phyloP scores from a whole-genome alignment of 2,113 vertebrate genomes.

The Hystrix cristata region DNA sequence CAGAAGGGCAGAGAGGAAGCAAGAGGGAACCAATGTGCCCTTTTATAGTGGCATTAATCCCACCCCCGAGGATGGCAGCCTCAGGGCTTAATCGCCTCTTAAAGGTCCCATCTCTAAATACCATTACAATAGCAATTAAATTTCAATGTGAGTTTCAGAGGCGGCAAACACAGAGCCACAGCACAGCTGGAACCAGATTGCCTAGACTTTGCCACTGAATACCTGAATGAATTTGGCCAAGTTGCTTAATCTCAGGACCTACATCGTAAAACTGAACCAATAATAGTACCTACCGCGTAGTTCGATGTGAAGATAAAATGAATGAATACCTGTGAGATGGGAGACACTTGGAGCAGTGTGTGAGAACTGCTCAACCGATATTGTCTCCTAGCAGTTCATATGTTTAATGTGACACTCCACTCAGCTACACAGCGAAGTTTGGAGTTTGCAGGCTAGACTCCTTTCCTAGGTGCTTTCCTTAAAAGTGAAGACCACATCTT shows the following conservation, averaged over 20 bases:
- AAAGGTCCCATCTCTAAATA: background rate
- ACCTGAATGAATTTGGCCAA: background rate
- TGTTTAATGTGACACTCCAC: background rate
- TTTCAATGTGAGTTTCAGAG: background rate
- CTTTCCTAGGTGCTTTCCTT: conserved; percentile 3
- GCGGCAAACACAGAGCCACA: background rate
- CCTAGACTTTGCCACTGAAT: background rate
- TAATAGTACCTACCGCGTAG: background rate
- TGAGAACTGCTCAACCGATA: background rate
- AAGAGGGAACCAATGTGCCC: background rate
- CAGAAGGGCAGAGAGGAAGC: background rate
- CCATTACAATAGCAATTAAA: background rate
- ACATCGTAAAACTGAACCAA: conserved; percentile 26
- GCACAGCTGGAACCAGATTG: background rate
- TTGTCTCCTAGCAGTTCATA: background rate
- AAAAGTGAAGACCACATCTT: background rate
- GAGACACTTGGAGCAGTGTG: background rate
- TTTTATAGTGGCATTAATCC: background rate
- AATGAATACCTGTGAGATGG: background rate
- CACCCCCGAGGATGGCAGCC: no score
- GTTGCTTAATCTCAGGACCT: background rate
- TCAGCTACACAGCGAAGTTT: background rate
- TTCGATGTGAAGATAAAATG: background rate
- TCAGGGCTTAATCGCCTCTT: background rate
- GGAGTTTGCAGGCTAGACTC: background rate